Base-by-base conservation (phyloP, 2,113 vertebrate species). In the Paramormyrops kingsleyae region DNA sequence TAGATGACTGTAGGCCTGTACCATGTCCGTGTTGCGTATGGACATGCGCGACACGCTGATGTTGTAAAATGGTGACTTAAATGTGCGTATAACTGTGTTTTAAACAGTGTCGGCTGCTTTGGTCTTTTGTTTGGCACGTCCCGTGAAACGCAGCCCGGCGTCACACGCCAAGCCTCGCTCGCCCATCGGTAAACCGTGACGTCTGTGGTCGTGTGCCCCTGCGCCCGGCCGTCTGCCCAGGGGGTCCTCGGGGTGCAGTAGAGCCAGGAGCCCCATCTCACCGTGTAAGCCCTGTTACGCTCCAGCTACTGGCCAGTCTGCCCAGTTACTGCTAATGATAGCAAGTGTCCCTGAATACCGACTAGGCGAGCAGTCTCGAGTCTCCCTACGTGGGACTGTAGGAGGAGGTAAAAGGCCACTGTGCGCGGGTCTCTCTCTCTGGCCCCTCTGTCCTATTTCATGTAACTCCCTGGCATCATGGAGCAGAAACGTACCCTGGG, bases 21-120 rank as follows among this genome's bases (percentile, higher is more conserved):
- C 56, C 53, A 56, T 46, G 53, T 59, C 52, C 53, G 44, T 17
- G 6, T 15, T 35, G 50, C 59, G 52, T 62, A 59, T 44, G 80
- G 80, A 59, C 52, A 59, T 56, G n/a, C 9, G 42, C 2, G 31
- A 83, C n/a, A 44, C 42, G 49, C 77, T 53, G 49, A 85, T 39
- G 8, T 89, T 89, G 77, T 89, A 53, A 66, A 89, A 84, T 59
- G 77, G 77, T 47, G 42, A 42, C 13, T 62, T 62, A n/a, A 24
- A 35, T 42, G 86, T 87, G 52, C 53, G 46, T 87, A 87, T 56
- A 87, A 87, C 52, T 35, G 35, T 88, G 53, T 88, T 59, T 24
- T 66, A 42, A 88, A 62, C 53, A 44, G 21, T 62, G 35, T 83
- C 5, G 24, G 80, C 52, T 84, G 80, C 77, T 83, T 46, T 3